Conservation (phyloP, 1,140 invertebrate species). For the Lasioglossum baleicum region DNA sequence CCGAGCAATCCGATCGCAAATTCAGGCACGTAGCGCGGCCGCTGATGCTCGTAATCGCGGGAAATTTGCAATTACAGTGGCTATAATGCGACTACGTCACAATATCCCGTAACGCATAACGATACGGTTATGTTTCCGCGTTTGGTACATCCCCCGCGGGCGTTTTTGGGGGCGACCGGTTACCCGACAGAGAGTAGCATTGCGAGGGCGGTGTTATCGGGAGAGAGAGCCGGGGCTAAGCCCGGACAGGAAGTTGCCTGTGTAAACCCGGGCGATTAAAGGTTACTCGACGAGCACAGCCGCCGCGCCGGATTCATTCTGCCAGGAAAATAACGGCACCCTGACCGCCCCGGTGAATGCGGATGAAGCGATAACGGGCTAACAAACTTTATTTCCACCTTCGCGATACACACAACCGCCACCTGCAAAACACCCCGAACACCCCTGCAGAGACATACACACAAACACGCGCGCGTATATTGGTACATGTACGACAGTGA, state of each 20-base stretch:
- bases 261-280: constrained; percentile 12
- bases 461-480: too few relatives aligned
- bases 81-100: constrained; percentile 53
- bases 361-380: constrained; percentile 5
- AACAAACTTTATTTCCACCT: constrained; percentile 14
- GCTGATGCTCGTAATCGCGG: constrained; percentile 59
- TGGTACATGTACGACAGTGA: too few relatives aligned
- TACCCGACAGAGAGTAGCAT: not conserved
- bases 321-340: not conserved
- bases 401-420: constrained; percentile 1
- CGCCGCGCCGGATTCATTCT: not conserved
- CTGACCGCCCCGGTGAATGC: not conserved
- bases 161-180: constrained; percentile 18
- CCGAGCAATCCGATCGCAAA: constrained; percentile 58
- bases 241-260: not conserved
- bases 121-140: constrained; percentile 48
- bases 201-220: constrained; percentile 8
- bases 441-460: too few relatives aligned
- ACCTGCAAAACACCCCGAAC: too few relatives aligned
- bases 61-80: constrained; percentile 62
- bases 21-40: constrained; percentile 54
- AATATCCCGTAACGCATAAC: constrained; percentile 50
- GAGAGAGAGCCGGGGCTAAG: not conserved
- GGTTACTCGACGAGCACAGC: not conserved
- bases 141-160: constrained; percentile 1